Evolutionary conservation across 1,140 invertebrate genomes (phyloP).

Genomic region (Dryas iulia): DNA sequence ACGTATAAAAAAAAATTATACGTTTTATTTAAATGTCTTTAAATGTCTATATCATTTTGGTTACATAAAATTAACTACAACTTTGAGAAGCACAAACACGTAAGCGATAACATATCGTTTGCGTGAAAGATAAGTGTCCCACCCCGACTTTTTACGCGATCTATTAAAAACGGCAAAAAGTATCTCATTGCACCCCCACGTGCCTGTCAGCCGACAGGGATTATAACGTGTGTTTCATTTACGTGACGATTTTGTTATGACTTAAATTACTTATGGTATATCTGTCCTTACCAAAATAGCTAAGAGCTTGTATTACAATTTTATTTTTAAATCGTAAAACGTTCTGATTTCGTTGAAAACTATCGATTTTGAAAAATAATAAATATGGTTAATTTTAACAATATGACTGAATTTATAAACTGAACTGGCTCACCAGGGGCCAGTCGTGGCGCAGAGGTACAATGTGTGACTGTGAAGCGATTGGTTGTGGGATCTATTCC

Average conservation of each 20-base stretch:
- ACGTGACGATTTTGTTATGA: conserved; percentile 77
- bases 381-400: too few relatives aligned
- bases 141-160: conserved; percentile 59
- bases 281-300: conserved; percentile 37
- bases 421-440: too few relatives aligned
- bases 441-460: too few relatives aligned
- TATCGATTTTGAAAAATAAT: too few relatives aligned
- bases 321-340: not conserved
- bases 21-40: too few relatives aligned
- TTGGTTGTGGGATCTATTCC: too few relatives aligned
- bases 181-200: conserved; percentile 50
- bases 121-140: conserved; percentile 65
- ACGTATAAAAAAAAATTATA: too few relatives aligned
- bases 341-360: not conserved
- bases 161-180: conserved; percentile 54
- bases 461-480: too few relatives aligned
- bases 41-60: too few relatives aligned
- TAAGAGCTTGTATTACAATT: conserved; percentile 1
- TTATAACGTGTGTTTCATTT: conserved; percentile 67
- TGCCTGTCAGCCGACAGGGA: conserved; percentile 32
- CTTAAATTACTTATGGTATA: conserved; percentile 59
- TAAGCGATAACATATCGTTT: conserved; percentile 69
- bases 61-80: conserved; percentile 12
- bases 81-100: conserved; percentile 45
- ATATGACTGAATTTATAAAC: too few relatives aligned